Percentiles rank a stretch among this genome's conserved stretches.
phyloP scores from a whole-genome alignment of 2,113 vertebrate species.

The Trichechus manatus region DNA sequence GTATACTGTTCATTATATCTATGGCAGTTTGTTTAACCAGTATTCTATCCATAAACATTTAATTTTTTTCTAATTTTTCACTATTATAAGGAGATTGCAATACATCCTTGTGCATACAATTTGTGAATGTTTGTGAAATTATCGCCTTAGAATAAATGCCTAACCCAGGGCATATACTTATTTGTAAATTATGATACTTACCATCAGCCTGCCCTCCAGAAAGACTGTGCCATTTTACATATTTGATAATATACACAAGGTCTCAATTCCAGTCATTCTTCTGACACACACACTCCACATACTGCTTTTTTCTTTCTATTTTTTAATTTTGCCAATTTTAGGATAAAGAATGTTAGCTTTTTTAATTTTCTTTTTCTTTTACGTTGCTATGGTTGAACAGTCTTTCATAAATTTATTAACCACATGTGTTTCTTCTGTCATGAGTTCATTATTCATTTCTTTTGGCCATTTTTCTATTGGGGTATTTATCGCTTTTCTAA shows the following conservation, averaged over 20 bases:
- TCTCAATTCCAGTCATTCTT: neutral
- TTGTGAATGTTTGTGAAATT: neutral
- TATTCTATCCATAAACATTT: neutral
- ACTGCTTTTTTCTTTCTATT: neutral
- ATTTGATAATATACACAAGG: rapidly evolving
- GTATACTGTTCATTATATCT: rapidly evolving
- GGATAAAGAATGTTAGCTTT: neutral
- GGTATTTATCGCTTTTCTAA: neutral
- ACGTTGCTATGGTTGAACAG: neutral
- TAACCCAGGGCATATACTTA: neutral
- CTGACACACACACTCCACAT: neutral
- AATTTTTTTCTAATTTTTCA: neutral
- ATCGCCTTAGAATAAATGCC: neutral
- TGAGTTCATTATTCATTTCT: neutral
- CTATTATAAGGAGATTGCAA: neutral
- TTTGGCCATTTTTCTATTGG: neutral
- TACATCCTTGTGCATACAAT: neutral
- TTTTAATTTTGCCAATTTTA: neutral
- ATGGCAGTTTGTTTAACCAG: neutral
- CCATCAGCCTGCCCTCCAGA: neutral
- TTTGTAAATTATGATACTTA: neutral
- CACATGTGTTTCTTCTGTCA: neutral
- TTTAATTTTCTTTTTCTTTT: neutral
- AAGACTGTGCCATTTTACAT: neutral
- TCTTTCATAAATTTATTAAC: neutral